These are phyloP conservation scores for Beris chalybata DNA, from an alignment of 2,888 invertebrate species.

Conservation along the genomic window DNA sequence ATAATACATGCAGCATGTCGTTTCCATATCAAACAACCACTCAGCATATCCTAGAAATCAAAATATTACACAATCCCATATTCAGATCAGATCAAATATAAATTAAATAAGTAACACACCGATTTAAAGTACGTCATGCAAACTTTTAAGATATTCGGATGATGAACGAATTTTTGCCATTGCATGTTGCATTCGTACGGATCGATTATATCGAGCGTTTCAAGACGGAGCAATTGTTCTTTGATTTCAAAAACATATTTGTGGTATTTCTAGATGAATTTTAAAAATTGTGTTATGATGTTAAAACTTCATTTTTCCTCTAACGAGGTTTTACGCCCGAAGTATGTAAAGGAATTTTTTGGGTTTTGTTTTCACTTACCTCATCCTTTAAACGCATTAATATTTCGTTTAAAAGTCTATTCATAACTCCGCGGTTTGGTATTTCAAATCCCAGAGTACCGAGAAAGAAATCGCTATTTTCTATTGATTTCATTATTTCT, in stretches of 20 bases:
- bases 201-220: conserved; percentile 54
- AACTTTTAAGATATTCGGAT: conserved; percentile 49
- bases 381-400: conserved; percentile 47
- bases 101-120: conserved; percentile 22
- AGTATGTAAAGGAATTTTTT: no score
- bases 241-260: conserved; percentile 49
- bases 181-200: conserved; percentile 53
- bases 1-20: conserved; percentile 52
- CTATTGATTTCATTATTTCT: conserved; percentile 46
- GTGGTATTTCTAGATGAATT: conserved; percentile 33
- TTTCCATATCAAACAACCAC: conserved; percentile 53
- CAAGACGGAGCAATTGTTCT: conserved; percentile 52
- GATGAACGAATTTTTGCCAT: conserved; percentile 55
- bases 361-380: conserved; percentile 12
- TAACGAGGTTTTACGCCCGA: no score
- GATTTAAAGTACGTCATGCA: conserved; percentile 49
- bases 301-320: no score
- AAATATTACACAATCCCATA: conserved; percentile 4
- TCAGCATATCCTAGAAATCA: conserved; percentile 46
- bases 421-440: conserved; percentile 47
- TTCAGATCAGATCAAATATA: not conserved
- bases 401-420: conserved; percentile 48
- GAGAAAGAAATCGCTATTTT: conserved; percentile 50
- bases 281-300: no score
- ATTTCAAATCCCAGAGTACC: conserved; percentile 49